phyloP scores from a whole-genome alignment of 2,113 vertebrate species.

The Noctilio leporinus region DNA sequence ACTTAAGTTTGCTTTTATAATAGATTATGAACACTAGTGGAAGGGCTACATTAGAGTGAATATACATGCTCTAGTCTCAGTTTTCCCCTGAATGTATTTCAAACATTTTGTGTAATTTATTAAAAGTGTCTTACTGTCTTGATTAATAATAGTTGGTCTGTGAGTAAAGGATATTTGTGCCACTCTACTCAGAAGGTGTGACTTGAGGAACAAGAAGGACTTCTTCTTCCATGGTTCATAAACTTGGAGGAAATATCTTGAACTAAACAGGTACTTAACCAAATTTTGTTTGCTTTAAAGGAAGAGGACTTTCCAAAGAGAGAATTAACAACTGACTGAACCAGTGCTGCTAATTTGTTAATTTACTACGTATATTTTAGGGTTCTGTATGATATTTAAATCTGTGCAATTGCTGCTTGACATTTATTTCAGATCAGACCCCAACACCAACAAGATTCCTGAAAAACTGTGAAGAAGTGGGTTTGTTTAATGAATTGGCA shows the following conservation, averaged over 20 bases:
- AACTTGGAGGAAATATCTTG: conserved; percentile 35
- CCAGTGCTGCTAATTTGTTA: conserved; percentile 47
- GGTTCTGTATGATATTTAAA: conserved; percentile 29
- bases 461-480: conserved; percentile 99
- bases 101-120: not conserved
- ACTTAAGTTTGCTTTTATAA: not conserved
- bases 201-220: conserved; percentile 10
- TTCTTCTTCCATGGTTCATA: conserved; percentile 18
- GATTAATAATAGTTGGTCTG: not conserved
- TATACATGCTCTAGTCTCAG: conserved; percentile 15
- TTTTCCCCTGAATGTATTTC: conserved; percentile 46
- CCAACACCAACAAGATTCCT: conserved; percentile 97
- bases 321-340: conserved; percentile 58
- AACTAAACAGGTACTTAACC: conserved; percentile 51
- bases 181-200: not conserved
- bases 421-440: conserved; percentile 92
- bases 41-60: not conserved
- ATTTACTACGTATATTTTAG: conserved; percentile 41
- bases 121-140: not conserved
- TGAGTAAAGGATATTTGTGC: conserved; percentile 17
- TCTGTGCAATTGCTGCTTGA: conserved; percentile 46
- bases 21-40: conserved; percentile 2
- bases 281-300: conserved; percentile 66
- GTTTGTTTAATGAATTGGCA: conserved; percentile 96
- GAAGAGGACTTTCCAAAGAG: conserved; percentile 62